A percentile compares a stretch with the other conserved stretches of the same genome.
These are phyloP conservation scores for Cassiopea xamachana DNA, from an alignment of 30 jellyfish, hydroid and myxozoan species.

Conservation along the genomic window DNA sequence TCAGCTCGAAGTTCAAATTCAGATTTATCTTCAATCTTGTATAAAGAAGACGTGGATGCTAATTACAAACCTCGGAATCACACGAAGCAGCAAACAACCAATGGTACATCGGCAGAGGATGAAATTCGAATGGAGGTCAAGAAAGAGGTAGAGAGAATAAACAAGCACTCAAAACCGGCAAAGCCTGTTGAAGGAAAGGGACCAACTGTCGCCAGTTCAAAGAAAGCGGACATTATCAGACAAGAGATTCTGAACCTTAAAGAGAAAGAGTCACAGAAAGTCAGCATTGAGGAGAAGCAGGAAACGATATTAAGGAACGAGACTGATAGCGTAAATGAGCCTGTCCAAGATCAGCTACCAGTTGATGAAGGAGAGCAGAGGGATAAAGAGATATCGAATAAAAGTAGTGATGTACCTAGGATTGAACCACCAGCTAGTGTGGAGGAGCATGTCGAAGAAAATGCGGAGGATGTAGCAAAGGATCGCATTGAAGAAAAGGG, in stretches of 20 bases:
- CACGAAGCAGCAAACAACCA: conserved; percentile 33
- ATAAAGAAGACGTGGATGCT: conserved; percentile 40
- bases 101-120: conserved; percentile 40
- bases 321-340: not conserved
- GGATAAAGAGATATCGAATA: not conserved
- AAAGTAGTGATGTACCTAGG: not conserved
- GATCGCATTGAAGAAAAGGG: not conserved
- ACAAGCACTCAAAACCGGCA: conserved; percentile 63
- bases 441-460: not conserved
- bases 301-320: conserved; percentile 2
- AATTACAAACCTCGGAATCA: not conserved
- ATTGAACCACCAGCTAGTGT: not conserved
- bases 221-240: conserved; percentile 66
- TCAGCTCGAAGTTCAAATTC: conserved; percentile 23
- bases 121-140: conserved; percentile 60
- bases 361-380: not conserved
- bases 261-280: conserved; percentile 62
- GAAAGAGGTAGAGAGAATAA: conserved; percentile 65
- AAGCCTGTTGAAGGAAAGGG: conserved; percentile 62
- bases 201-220: conserved; percentile 44
- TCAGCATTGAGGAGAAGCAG: conserved; percentile 9
- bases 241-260: conserved; percentile 48
- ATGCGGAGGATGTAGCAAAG: not conserved
- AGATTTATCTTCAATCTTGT: conserved; percentile 46
- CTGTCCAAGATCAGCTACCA: not conserved